Evolutionary conservation across 2,888 invertebrate species (phyloP), one percentile per base, ranked within the genome.

Genomic region (Cynaeus angustus): DNA sequence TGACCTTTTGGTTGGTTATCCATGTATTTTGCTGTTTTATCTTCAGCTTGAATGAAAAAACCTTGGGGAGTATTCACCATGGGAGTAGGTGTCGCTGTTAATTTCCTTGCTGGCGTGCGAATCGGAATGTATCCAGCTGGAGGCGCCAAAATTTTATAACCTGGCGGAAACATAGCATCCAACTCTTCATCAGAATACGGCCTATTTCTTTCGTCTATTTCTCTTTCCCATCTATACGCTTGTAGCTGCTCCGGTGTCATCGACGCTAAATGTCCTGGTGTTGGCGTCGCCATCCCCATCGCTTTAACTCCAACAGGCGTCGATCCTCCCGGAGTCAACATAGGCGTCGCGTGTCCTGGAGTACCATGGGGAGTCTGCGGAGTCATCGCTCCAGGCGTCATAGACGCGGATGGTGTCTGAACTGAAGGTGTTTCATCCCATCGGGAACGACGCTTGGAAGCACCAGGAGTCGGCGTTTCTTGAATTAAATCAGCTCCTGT

Each of bases 241-340:
- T 99, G 99, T 73, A 99, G 87, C 84, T 99, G 99, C 84, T 99
- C 99, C 0, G 99, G 99, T 0, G 99, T 99, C 99, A 99, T 99
- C 9, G 97, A 95, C 72, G 98, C 94, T 71, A 98, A 88, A 80
- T 98, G 98, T 12, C 96, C 95, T 0, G 99, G 98, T 0, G 98
- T 97, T 0, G 99, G 99, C 0, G 99, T 99, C 1, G 97, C 96
- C 93, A 99, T 94, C 0, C 93, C 97, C 98, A 99, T 99, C 0
- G 99, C 99, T 84, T 98, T 98, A 1, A 93, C 90, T 41, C 97
- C 97, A 12, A 95, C 92, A 0, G 97, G 96, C 3, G 97, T 95
- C 14, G 92, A 88, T 83, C 94, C 94, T 61, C 94, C 92, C 0
- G 96, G 96, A 8, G 96, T 96, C 79, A 95, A 89, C 81, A 86